phyloP scores from a whole-genome alignment of 2,113 vertebrate genomes.

The Hippocampus barbouri region DNA sequence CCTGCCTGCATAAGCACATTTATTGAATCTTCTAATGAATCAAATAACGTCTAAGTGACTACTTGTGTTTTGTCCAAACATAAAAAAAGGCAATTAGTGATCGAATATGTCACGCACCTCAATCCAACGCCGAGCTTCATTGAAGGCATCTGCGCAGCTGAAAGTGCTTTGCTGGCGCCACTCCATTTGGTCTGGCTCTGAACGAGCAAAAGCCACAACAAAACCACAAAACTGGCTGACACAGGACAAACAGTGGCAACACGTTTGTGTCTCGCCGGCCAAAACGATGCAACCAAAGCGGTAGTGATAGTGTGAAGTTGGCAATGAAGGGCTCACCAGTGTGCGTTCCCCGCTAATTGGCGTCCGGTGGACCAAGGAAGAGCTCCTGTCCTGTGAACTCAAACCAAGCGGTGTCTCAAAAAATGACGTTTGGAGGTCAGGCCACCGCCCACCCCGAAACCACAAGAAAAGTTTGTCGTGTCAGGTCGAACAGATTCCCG shows the following conservation, averaged over 20 bases:
- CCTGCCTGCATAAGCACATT: background rate
- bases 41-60: background rate
- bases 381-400: background rate
- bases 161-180: slow-evolving; percentile 77
- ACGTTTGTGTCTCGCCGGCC: background rate
- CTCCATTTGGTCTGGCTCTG: slow-evolving; percentile 67
- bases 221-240: background rate
- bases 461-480: slow-evolving; percentile 3
- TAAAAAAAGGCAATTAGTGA: background rate
- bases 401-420: background rate
- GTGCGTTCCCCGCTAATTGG: slow-evolving; percentile 29
- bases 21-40: background rate
- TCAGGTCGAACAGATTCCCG: slow-evolving; percentile 14
- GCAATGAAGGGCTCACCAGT: slow-evolving; percentile 12
- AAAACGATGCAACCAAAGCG: background rate
- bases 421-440: background rate
- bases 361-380: slow-evolving; percentile 5
- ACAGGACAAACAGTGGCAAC: background rate
- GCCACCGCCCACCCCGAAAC: slow-evolving; percentile 42
- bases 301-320: background rate
- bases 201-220: background rate
- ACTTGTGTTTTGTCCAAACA: background rate
- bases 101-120: slow-evolving; percentile 73
- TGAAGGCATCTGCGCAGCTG: slow-evolving; percentile 79
- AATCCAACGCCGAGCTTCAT: slow-evolving; percentile 85